Conservation (phyloP, 2,888 invertebrate genomes). For the Strigamia transsilvanica region DNA sequence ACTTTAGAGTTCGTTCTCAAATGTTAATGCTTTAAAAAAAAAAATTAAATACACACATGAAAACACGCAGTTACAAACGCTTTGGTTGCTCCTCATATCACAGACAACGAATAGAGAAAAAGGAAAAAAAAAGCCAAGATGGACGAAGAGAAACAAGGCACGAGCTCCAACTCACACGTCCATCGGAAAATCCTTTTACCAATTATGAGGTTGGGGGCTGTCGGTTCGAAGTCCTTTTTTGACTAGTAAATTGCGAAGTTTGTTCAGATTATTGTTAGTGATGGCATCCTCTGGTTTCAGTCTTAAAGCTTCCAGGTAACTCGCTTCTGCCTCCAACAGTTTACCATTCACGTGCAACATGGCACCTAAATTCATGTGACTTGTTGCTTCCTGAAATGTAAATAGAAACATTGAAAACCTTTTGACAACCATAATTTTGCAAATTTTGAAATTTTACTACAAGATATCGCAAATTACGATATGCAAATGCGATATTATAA, state of each 20-base stretch:
- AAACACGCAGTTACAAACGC: slow-evolving; percentile 8
- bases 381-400: slow-evolving; percentile 78
- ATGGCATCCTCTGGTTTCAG: slow-evolving; percentile 88
- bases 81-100: slow-evolving; percentile 10
- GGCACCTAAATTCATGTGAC: slow-evolving; percentile 93
- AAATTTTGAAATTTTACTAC: no score
- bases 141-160: slow-evolving; percentile 32
- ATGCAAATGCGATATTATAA: no score
- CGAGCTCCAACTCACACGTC: slow-evolving; percentile 9
- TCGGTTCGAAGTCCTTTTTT: slow-evolving; percentile 52
- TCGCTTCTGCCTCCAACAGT: slow-evolving; percentile 83
- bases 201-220: background rate
- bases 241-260: slow-evolving; percentile 69
- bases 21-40: background rate
- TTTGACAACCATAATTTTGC: no score
- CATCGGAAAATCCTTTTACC: background rate
- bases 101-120: slow-evolving; percentile 27
- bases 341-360: slow-evolving; percentile 93
- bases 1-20: background rate
- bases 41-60: slow-evolving; percentile 1
- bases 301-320: slow-evolving; percentile 84
- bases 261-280: slow-evolving; percentile 87
- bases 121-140: slow-evolving; percentile 1
- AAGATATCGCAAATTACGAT: no score
- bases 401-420: background rate